Evolutionary conservation across 2,888 invertebrate species (phyloP), one percentile per base, ranked within the genome.

Genomic region (Ectemnius continuus): DNA sequence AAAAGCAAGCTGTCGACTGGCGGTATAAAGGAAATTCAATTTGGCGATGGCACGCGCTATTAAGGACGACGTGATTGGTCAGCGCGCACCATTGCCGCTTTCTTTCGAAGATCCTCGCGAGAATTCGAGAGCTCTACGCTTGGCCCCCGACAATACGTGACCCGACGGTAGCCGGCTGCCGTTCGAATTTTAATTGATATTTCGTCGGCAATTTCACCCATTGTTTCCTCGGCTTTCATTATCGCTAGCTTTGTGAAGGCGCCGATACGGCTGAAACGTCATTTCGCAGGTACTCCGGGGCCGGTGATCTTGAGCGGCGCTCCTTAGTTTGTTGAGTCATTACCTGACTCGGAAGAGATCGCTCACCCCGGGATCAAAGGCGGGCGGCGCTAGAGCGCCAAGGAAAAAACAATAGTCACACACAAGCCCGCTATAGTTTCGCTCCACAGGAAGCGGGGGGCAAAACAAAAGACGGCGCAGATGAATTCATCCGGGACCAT

Each of bases 171-270:
- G 66, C 57, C 66, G 67, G 67, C 70, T 60, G 63, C 71, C 80
- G 79, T 80, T 80, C 73, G 71, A 82, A 85, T 84, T 87, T 87
- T 85, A 86, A 87, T 87, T 87, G 87, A 87, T 87, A 87, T 87
- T 86, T 85, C 82, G 79, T 74, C 76, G 76, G 70, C 69, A 71
- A 78, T 52, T 72, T 57, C 68, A 71, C 58, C 71, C 78, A 82
- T 86, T 80, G 81, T 84, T 80, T 81, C 84, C 84, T 80, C 68
- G 76, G 73, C 68, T 78, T 79, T 76, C 76, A 78, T 77, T 80
- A 78, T 78, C 78, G 83, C 69, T 81, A 83, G 82, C 86, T 86
- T 86, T 86, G 82, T 87, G n/a, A 76, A 70, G 64, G 70, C 73
- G 82, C 77, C 85, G 84, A 83, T 85, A 81, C 81, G 83, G 84